Conservation (phyloP, 2,113 vertebrate genomes). For the Carassius auratus region DNA sequence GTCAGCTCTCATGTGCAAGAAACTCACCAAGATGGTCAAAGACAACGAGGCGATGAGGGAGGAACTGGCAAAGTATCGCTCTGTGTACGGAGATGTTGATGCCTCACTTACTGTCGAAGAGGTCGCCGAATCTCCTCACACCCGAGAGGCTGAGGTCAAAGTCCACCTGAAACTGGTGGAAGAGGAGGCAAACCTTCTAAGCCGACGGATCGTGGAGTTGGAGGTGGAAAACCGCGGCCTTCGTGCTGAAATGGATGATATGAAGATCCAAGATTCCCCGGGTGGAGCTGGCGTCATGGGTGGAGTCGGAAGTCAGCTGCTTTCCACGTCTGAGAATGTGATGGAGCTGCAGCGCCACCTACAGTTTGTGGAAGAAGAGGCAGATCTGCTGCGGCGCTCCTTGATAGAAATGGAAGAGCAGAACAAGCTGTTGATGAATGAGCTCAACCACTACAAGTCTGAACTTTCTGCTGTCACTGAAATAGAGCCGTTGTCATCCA, state of each 20-base stretch:
- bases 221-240: constrained; percentile 97
- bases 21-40: constrained; percentile 94
- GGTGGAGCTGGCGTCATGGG: constrained; percentile 66
- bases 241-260: constrained; percentile 93
- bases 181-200: constrained; percentile 96
- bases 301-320: constrained; percentile 59
- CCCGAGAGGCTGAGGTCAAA: constrained; percentile 90
- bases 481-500: constrained; percentile 46
- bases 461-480: constrained; percentile 80
- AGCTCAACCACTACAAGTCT: constrained; percentile 92
- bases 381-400: constrained; percentile 90
- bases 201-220: constrained; percentile 93
- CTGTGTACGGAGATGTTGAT: constrained; percentile 90
- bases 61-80: constrained; percentile 91
- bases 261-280: constrained; percentile 83
- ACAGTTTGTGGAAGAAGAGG: constrained; percentile 99
- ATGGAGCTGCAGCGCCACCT: constrained; percentile 92
- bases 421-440: constrained; percentile 93
- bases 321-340: constrained; percentile 85
- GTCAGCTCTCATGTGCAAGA: constrained; percentile 97
- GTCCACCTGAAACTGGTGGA: constrained; percentile 96
- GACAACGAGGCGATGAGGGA: constrained; percentile 95
- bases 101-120: constrained; percentile 88
- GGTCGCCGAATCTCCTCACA: constrained; percentile 91
- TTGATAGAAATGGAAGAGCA: constrained; percentile 96